A percentile compares a stretch with the other conserved stretches of the same genome.
Evolutionary conservation across 2,113 vertebrate species (phyloP).

Genomic region (Carettochelys insculpta): DNA sequence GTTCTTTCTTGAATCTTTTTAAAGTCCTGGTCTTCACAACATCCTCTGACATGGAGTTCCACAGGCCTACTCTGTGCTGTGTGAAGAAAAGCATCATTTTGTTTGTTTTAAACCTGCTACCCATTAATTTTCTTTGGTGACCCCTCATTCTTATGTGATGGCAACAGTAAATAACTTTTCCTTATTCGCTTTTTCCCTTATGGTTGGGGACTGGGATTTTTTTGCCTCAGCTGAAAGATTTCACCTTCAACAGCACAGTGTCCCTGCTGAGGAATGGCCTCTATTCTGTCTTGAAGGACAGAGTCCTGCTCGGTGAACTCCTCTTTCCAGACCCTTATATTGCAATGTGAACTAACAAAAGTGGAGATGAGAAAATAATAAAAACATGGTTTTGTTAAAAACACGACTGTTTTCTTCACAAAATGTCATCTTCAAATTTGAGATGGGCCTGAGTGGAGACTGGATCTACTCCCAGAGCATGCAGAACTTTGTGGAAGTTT

Average conservation of each 20-base stretch:
- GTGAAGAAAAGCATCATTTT: too few relatives aligned
- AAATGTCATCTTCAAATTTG: background rate
- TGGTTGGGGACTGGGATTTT: background rate
- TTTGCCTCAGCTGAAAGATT: background rate
- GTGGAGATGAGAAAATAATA: background rate
- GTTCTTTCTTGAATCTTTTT: too few relatives aligned
- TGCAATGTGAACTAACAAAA: background rate
- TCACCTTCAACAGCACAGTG: accelerated
- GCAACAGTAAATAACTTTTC: too few relatives aligned
- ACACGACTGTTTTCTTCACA: background rate
- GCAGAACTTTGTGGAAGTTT: background rate
- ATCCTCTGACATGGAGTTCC: too few relatives aligned
- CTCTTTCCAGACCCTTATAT: background rate
- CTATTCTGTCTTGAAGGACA: background rate
- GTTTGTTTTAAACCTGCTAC: too few relatives aligned
- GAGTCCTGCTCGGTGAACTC: background rate
- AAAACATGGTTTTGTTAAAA: background rate
- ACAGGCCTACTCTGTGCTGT: too few relatives aligned
- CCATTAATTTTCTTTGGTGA: too few relatives aligned
- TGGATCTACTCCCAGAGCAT: background rate
- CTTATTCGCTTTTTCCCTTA: too few relatives aligned
- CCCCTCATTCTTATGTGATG: too few relatives aligned
- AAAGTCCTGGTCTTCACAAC: too few relatives aligned
- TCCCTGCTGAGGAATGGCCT: background rate
- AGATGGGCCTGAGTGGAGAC: background rate